Evolutionary conservation across 1,140 invertebrate species (phyloP).

Genomic region (Atta cephalotes): DNA sequence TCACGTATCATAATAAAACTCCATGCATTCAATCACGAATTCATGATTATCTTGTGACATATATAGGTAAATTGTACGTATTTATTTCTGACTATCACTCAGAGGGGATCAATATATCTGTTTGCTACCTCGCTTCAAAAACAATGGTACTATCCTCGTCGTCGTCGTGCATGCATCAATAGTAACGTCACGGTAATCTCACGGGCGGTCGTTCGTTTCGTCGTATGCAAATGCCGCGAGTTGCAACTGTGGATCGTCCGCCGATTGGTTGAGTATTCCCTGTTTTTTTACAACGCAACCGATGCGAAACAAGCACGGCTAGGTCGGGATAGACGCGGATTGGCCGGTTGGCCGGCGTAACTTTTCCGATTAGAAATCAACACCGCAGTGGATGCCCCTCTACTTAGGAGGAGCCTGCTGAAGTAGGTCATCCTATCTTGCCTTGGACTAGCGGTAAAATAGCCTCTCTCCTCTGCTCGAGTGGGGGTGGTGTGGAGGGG

Average conservation of each 20-base stretch:
- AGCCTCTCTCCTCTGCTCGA: slow-evolving; percentile 72
- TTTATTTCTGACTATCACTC: slow-evolving; percentile 28
- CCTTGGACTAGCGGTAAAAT: slow-evolving; percentile 79
- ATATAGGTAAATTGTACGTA: background rate
- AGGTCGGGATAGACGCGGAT: slow-evolving; percentile 76
- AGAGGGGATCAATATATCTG: background rate
- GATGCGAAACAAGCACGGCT: slow-evolving; percentile 66
- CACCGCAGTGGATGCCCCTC: slow-evolving; percentile 82
- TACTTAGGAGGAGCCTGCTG: slow-evolving; percentile 85
- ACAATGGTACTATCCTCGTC: slow-evolving; percentile 25
- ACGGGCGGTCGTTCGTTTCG: slow-evolving; percentile 48
- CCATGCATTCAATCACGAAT: slow-evolving; percentile 17
- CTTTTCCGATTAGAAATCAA: slow-evolving; percentile 85
- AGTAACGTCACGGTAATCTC: slow-evolving; percentile 38
- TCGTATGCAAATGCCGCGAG: slow-evolving; percentile 66
- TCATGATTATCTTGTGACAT: background rate
- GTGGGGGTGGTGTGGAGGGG: slow-evolving; percentile 78
- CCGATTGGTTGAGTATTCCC: slow-evolving; percentile 70
- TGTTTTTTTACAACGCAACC: slow-evolving; percentile 56
- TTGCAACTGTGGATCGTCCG: slow-evolving; percentile 60
- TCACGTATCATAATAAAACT: slow-evolving; percentile 28
- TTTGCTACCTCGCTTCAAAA: background rate
- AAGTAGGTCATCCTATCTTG: slow-evolving; percentile 86
- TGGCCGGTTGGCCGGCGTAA: slow-evolving; percentile 76
- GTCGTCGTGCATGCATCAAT: slow-evolving; percentile 26